phyloP scores from a whole-genome alignment of 2,888 invertebrate genomes.

The Hanleya hanleyi region DNA sequence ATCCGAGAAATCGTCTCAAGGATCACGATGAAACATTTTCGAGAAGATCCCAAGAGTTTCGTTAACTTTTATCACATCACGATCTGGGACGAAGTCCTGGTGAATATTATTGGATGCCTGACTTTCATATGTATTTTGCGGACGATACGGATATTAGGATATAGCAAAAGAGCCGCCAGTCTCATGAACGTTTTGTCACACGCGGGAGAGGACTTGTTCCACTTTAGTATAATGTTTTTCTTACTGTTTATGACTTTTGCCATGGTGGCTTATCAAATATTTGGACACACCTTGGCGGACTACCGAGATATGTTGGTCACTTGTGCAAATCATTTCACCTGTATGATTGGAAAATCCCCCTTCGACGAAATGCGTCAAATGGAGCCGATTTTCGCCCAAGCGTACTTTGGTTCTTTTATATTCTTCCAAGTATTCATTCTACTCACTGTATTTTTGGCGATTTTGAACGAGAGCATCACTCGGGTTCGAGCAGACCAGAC shows the following conservation, averaged over 20 bases:
- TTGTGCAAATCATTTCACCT: slow-evolving; percentile 50
- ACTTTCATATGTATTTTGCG: slow-evolving; percentile 51
- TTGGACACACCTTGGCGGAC: slow-evolving; percentile 43
- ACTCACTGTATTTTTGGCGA: slow-evolving; percentile 54
- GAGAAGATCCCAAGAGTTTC: slow-evolving; percentile 46
- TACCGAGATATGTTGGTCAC: slow-evolving; percentile 47
- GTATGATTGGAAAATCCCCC: slow-evolving; percentile 53
- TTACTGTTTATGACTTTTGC: slow-evolving; percentile 45
- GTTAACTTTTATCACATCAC: slow-evolving; percentile 71
- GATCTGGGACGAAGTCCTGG: slow-evolving; percentile 70
- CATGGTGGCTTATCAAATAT: slow-evolving; percentile 48
- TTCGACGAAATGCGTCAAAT: slow-evolving; percentile 47
- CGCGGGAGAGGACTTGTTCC: slow-evolving; percentile 45
- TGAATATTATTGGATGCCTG: slow-evolving; percentile 44
- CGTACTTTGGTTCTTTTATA: slow-evolving; percentile 53
- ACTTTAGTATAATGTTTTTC: slow-evolving; percentile 49
- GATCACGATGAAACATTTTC: slow-evolving; percentile 38
- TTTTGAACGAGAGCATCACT: slow-evolving; percentile 50
- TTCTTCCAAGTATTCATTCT: slow-evolving; percentile 53
- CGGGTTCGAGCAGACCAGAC: neutral
- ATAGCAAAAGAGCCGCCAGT: slow-evolving; percentile 47
- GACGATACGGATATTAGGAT: slow-evolving; percentile 51
- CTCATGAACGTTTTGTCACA: slow-evolving; percentile 45
- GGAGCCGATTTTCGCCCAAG: slow-evolving; percentile 44
- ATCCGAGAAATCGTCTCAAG: slow-evolving; percentile 48